A percentile compares a stretch with the other conserved stretches of the same genome.
phyloP scores from a whole-genome alignment of 2,888 invertebrate species.

The Tenthredo mesomela region DNA sequence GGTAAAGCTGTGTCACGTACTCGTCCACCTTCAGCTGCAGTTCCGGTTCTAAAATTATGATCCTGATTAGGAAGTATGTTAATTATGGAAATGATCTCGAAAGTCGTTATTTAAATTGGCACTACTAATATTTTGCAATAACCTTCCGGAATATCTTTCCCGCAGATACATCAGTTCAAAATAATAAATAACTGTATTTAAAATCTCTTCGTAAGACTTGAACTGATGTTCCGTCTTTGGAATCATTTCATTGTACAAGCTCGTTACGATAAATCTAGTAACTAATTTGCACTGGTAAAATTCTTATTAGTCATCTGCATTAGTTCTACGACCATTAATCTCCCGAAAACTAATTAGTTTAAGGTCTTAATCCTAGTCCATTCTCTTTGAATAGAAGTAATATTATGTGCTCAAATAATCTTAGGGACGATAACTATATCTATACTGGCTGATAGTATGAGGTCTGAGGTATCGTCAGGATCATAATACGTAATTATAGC shows the following conservation, averaged over 20 bases:
- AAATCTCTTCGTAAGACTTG: neutral
- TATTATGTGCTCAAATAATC: neutral
- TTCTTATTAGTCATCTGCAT: neutral
- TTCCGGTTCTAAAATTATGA: neutral
- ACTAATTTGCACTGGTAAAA: constrained; percentile 5
- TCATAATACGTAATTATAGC: neutral
- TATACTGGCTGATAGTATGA: neutral
- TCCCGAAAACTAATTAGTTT: constrained; percentile 18
- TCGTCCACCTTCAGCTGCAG: constrained; percentile 25
- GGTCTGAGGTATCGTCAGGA: neutral
- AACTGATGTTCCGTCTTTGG: neutral
- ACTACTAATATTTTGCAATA: neutral
- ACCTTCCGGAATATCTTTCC: neutral
- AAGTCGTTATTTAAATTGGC: neutral
- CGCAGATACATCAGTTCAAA: no score
- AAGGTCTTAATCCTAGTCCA: neutral
- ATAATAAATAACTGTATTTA: neutral
- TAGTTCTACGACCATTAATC: constrained; percentile 11
- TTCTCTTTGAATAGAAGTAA: neutral
- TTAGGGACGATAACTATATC: neutral
- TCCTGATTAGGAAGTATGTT: constrained; percentile 11
- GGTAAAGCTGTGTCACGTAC: neutral
- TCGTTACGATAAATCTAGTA: neutral
- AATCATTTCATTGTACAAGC: neutral
- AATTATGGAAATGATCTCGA: neutral